Evolutionary conservation across 1,140 invertebrate genomes (phyloP), one percentile per base, ranked within the genome.

Genomic region (Elymnias hypermnestra): DNA sequence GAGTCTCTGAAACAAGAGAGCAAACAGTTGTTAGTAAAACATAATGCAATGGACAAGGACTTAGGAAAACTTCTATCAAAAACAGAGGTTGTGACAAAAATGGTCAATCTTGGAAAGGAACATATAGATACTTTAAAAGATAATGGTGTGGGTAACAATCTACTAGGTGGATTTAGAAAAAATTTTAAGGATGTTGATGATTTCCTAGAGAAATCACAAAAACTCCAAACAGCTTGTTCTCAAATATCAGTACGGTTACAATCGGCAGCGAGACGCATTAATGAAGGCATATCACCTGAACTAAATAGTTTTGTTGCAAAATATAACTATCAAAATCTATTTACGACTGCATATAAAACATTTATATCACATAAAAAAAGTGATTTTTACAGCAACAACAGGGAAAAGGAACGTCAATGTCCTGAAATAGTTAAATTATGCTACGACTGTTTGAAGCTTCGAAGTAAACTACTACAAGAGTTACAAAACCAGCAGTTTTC

Each of bases 1-100:
- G 77, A 86, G 41, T 82, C 67, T 35, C 47, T 87, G 10, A 83
- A 83, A 60, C 55, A 72, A 55, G 69, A 77, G 62, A 77, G 82
- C 5, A 79, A 72, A 58, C 68, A 77, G 37, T 49, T 87, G 12
- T 55, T 79, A 10, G 50, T 83, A 0, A 76, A 72, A 53, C 73
- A 85, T 36, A 86, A 83, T 53, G 40, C 61, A 28, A 72, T 83
- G 21, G 85, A 86, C 33, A 87, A 86, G 58, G 63, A 53, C 15
- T 63, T 86, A 36, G 77, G 75, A 5, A 81, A 79, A 54, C 56
- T 87, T n/a, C 42, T 70, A 18, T 70, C 72, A 15, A 75, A 81
- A 56, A 57, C 68, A 50, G 71, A 78, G 52, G 57, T 72, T 10
- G 43, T 86, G 5, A 55, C 56, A 44, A 67, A 68, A 36, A 78